These are phyloP conservation scores for Archips crataeganus DNA, from an alignment of 2,888 invertebrate species.

Conservation along the genomic window DNA sequence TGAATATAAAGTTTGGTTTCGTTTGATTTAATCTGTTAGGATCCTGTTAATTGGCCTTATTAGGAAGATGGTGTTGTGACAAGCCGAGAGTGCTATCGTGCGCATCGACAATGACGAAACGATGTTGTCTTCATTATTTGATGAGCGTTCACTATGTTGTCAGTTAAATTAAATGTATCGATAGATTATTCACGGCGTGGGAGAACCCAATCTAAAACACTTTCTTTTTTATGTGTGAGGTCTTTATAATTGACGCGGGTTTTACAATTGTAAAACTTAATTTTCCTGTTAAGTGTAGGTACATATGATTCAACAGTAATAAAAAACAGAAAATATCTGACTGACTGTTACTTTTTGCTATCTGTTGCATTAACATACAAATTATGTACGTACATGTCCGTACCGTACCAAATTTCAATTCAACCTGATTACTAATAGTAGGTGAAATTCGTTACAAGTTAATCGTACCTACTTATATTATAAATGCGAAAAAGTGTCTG, in stretches of 20 bases:
- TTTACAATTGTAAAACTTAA: slow-evolving; percentile 53
- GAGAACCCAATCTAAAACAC: slow-evolving; percentile 75
- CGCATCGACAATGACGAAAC: slow-evolving; percentile 86
- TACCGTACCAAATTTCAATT: too few species aligned
- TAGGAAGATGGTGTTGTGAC: slow-evolving; percentile 85
- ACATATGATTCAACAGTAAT: background rate
- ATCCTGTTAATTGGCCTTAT: slow-evolving; percentile 85
- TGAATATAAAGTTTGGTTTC: slow-evolving; percentile 66
- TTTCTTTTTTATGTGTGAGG: slow-evolving; percentile 76
- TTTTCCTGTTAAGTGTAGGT: background rate
- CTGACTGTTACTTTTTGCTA: too few species aligned
- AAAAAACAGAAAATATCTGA: too few species aligned
- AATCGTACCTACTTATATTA: too few species aligned
- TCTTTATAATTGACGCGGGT: slow-evolving; percentile 70
- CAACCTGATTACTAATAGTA: too few species aligned
- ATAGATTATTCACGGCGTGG: slow-evolving; percentile 83
- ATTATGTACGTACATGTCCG: too few species aligned
- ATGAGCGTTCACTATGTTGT: slow-evolving; percentile 85
- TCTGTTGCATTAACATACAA: too few species aligned
- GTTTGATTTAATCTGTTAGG: slow-evolving; percentile 58
- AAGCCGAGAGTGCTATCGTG: slow-evolving; percentile 85
- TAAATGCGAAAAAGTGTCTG: too few species aligned
- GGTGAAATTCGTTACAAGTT: too few species aligned
- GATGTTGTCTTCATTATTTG: slow-evolving; percentile 86
- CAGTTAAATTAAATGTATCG: slow-evolving; percentile 86